phyloP scores from a whole-genome alignment of 2,888 invertebrate genomes.

The Spodoptera picta region DNA sequence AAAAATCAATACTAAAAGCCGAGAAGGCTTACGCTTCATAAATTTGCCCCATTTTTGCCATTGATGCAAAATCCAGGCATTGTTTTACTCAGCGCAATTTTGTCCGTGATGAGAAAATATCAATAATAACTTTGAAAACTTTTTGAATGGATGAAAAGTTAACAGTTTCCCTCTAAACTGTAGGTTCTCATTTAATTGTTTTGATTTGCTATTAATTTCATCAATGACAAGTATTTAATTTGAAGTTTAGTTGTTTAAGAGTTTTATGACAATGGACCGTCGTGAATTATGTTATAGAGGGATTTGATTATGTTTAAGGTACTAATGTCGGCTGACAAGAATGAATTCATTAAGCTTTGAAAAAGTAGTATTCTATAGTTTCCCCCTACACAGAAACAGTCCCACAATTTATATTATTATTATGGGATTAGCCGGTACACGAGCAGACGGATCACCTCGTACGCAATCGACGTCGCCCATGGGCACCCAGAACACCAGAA shows the following conservation, averaged over 20 bases:
- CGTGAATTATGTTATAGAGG: background rate
- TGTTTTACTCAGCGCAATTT: conserved; percentile 55
- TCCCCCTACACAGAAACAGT: too few species aligned
- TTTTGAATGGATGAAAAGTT: conserved; percentile 46
- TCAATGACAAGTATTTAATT: conserved; percentile 8
- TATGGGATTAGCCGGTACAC: too few species aligned
- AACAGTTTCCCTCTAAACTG: conserved; percentile 27
- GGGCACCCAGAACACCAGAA: too few species aligned
- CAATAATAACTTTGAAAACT: conserved; percentile 51
- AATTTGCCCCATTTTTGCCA: conserved; percentile 44
- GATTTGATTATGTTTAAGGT: too few species aligned
- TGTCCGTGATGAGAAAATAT: conserved; percentile 52
- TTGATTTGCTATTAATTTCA: conserved; percentile 27
- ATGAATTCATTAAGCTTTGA: too few species aligned
- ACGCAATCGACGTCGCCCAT: too few species aligned
- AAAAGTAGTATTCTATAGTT: too few species aligned
- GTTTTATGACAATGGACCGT: background rate
- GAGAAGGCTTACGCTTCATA: conserved; percentile 41
- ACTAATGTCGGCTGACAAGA: too few species aligned
- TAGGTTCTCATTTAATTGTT: conserved; percentile 35
- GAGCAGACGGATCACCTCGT: too few species aligned
- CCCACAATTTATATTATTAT: too few species aligned
- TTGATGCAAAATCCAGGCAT: conserved; percentile 51
- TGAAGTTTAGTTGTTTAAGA: conserved; percentile 5
- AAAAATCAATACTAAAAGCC: conserved; percentile 15